These are phyloP conservation scores for Aramus guarauna DNA, from an alignment of 2,113 vertebrate genomes.

Conservation along the genomic window DNA sequence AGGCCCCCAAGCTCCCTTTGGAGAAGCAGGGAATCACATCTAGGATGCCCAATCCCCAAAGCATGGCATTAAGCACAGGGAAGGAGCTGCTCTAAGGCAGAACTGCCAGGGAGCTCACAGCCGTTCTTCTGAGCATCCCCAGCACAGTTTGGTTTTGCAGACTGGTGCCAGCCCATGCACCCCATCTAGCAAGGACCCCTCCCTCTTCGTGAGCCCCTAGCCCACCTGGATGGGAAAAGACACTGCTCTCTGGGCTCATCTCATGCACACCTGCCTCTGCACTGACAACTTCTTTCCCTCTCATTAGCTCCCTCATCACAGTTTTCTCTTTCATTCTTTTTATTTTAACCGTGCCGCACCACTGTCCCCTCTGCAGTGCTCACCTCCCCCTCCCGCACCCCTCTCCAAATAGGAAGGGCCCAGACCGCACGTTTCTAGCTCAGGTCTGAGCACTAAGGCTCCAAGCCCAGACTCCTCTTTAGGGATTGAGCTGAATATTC, in stretches of 20 bases:
- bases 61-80: background rate
- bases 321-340: background rate
- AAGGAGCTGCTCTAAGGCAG: background rate
- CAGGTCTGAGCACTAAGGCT: background rate
- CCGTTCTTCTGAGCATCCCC: background rate
- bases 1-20: background rate
- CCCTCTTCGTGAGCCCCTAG: background rate
- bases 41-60: background rate
- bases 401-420: background rate
- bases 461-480: background rate
- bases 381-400: background rate
- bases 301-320: background rate
- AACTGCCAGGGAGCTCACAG: fast-evolving
- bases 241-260: background rate
- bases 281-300: background rate
- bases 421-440: background rate
- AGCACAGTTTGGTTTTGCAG: background rate
- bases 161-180: background rate
- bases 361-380: fast-evolving
- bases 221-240: background rate
- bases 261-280: background rate
- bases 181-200: background rate
- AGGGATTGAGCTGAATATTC: background rate
- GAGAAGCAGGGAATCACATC: background rate
- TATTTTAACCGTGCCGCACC: background rate